Evolutionary conservation across 2,113 vertebrate genomes (phyloP), one percentile per base, ranked within the genome.

Genomic region (Malurus alboscapulatus): DNA sequence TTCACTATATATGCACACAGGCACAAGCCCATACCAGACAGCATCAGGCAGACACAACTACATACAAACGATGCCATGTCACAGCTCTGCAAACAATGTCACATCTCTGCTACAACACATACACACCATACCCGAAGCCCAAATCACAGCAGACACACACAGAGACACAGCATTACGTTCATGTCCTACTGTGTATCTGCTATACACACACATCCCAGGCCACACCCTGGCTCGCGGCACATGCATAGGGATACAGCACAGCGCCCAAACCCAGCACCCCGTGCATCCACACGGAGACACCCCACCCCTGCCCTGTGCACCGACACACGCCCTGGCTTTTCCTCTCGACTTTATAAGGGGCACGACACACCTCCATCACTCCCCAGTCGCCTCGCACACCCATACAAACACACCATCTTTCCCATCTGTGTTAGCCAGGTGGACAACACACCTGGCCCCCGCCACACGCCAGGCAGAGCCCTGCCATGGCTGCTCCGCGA

Each of bases 111-210:
- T 51, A 65, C 71, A 55, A 65, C 67, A 65, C 54, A 80, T 30
- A 85, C 4, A 50, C 29, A 45, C 15, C 29, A 6, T 6, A 17
- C 1, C 20, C 7, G 0, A 59, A 83, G 17, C 38, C 25, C 29
- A 38, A 44, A 72, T 24, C 45, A 8, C 1, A 27, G 88, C 58
- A 53, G 24, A 36, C 0, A 26, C 17, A 17, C 50, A 29, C 3
- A 51, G 7, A 81, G 7, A 1, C 26, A 25, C 0, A 50, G 9
- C 12, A 34, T 5, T 12, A n/a, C 3, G 2, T 34, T 44, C 55
- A 7, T 0, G 17, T 32, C 62, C 54, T 20, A 20, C 9, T 3
- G 6, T 22, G 18, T 15, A 7, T 32, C 55, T 50, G 27, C 68
- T 29, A 6, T 3, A 12, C 7, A 5, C 15, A 48, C 13, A 12